A percentile compares a stretch with the other conserved stretches of the same genome.
phyloP scores from a whole-genome alignment of 2,797 vertebrate species.

The Halcyon badia region DNA sequence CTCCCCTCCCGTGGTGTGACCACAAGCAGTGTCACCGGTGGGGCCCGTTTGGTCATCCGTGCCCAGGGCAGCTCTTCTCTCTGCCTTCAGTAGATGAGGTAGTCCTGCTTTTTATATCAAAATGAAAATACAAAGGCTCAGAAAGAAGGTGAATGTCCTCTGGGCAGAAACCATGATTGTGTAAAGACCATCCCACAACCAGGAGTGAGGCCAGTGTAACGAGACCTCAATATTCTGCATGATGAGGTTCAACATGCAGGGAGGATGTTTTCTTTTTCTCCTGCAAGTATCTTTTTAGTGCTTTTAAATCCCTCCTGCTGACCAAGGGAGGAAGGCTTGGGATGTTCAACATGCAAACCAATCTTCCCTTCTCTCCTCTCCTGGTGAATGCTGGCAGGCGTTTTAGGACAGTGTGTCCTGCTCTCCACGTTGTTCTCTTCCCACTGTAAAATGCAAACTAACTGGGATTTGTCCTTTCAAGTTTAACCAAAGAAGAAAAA shows the following conservation, averaged over 20 bases:
- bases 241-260: not conserved
- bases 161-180: not conserved
- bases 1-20: not conserved
- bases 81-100: not conserved
- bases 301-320: not conserved
- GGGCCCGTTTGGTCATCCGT: not conserved
- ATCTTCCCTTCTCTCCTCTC: not conserved
- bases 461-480: not conserved
- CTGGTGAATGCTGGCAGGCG: accelerated
- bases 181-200: not conserved
- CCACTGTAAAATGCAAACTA: not conserved
- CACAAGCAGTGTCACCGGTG: accelerated
- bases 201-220: not conserved
- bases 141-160: not conserved
- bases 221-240: not conserved
- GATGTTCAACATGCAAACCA: not conserved
- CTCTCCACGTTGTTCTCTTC: not conserved
- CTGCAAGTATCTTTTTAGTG: slow-evolving; percentile 10
- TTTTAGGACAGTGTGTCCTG: not conserved
- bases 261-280: slow-evolving; percentile 44
- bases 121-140: not conserved
- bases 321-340: not conserved
- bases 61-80: not conserved
- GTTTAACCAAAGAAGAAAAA: not conserved
- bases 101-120: not conserved